A percentile compares a stretch with the other conserved stretches of the same genome.
Conservation (phyloP, 2,113 vertebrate species). For the Neofelis nebulosa region DNA sequence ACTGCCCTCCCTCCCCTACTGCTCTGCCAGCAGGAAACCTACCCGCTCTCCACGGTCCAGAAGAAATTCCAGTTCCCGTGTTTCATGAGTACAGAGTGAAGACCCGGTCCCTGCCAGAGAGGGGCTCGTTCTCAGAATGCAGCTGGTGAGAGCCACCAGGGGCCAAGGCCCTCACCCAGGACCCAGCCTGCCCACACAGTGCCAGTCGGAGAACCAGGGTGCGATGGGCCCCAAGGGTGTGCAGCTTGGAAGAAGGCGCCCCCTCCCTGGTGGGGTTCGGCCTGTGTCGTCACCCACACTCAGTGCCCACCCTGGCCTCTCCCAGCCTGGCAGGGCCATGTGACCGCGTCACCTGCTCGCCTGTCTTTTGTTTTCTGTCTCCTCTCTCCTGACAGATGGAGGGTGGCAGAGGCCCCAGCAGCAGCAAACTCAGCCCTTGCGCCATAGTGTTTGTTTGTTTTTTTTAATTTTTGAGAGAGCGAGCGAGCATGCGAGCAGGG, state of each 20-base stretch:
- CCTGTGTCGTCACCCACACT: not conserved
- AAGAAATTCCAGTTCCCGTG: not conserved
- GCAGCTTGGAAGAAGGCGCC: not conserved
- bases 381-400: not conserved
- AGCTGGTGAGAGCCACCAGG: not conserved
- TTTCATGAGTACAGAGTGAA: not conserved
- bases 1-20: not conserved
- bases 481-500: no score
- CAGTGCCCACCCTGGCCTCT: not conserved
- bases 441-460: no score
- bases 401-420: not conserved
- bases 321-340: not conserved
- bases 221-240: not conserved
- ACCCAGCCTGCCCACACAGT: not conserved
- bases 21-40: not conserved
- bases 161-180: not conserved
- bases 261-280: not conserved
- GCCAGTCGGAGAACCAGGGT: not conserved
- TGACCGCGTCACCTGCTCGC: fast-evolving
- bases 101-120: not conserved
- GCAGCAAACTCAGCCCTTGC: not conserved
- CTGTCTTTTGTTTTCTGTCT: no score
- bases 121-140: not conserved
- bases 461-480: no score
- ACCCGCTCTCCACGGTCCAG: not conserved